phyloP scores from a whole-genome alignment of 2,797 vertebrate genomes.

The Coranthus polyacanthus region DNA sequence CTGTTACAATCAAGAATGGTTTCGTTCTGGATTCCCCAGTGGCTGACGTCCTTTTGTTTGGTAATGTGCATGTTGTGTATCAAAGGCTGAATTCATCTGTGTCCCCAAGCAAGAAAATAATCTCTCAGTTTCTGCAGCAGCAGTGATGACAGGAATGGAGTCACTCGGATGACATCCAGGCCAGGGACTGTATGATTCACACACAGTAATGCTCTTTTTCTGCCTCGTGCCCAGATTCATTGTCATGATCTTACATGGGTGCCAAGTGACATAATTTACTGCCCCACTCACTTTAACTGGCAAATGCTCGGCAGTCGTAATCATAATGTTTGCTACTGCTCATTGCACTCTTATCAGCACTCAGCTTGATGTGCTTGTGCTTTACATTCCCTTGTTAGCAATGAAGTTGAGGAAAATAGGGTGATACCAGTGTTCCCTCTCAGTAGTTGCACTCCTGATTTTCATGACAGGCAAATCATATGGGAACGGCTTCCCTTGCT shows the following conservation, averaged over 20 bases:
- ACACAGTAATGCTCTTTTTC: conserved; percentile 11
- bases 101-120: conserved; percentile 35
- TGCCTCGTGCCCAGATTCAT: conserved; percentile 8
- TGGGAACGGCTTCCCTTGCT: neutral
- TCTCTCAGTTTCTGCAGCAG: conserved; percentile 12
- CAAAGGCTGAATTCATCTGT: conserved; percentile 22
- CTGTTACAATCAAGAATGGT: conserved; percentile 6
- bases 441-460: neutral
- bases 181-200: conserved; percentile 4
- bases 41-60: conserved; percentile 13
- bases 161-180: conserved; percentile 24
- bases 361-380: neutral
- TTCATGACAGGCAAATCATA: neutral
- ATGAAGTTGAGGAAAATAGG: neutral
- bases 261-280: neutral
- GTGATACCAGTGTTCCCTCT: neutral
- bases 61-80: conserved; percentile 38
- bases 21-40: conserved; percentile 12
- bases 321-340: neutral
- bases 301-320: neutral
- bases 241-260: conserved; percentile 29
- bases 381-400: neutral
- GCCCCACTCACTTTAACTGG: conserved; percentile 3
- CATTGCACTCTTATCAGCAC: neutral
- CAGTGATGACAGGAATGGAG: conserved; percentile 27